Evolutionary conservation across 2,888 invertebrate species (phyloP).

Genomic region (Mellilla xanthometata): DNA sequence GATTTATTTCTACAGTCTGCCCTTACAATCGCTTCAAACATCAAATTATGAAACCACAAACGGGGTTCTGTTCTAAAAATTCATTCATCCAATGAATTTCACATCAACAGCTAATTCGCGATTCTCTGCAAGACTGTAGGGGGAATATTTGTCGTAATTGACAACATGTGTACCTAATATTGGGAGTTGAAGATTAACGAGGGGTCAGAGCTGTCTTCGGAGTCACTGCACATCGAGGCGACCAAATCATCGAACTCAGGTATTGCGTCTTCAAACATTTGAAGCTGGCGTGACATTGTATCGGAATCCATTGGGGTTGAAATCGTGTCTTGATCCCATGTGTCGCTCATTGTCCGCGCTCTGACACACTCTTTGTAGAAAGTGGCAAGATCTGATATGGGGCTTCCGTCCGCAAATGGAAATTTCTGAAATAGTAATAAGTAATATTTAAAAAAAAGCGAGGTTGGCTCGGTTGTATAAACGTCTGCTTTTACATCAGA

Average conservation of each 20-base stretch:
- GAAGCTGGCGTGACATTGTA: constrained; percentile 86
- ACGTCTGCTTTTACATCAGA: too few relatives aligned
- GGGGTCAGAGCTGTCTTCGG: constrained; percentile 54
- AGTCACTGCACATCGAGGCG: constrained; percentile 84
- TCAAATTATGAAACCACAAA: too few relatives aligned
- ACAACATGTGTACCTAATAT: too few relatives aligned
- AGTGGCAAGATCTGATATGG: constrained; percentile 88
- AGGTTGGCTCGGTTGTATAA: too few relatives aligned
- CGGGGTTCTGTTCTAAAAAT: too few relatives aligned
- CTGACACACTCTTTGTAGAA: constrained; percentile 91
- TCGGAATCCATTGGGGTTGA: constrained; percentile 71
- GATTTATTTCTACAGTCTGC: too few relatives aligned
- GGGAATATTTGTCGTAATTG: too few relatives aligned
- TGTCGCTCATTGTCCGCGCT: constrained; percentile 74
- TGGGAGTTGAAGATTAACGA: constrained; percentile 28
- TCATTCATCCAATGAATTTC: too few relatives aligned
- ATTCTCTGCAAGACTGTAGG: too few relatives aligned
- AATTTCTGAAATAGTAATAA: constrained; percentile 88
- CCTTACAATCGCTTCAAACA: too few relatives aligned
- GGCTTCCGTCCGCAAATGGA: constrained; percentile 89
- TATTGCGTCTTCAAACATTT: constrained; percentile 88
- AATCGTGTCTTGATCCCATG: constrained; percentile 48
- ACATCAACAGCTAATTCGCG: too few relatives aligned
- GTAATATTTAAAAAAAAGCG: too few relatives aligned
- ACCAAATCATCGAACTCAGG: constrained; percentile 90